Evolutionary conservation across 2,113 vertebrate genomes (phyloP), one percentile per base, ranked within the genome.

Genomic region (Rhipidura dahli): DNA sequence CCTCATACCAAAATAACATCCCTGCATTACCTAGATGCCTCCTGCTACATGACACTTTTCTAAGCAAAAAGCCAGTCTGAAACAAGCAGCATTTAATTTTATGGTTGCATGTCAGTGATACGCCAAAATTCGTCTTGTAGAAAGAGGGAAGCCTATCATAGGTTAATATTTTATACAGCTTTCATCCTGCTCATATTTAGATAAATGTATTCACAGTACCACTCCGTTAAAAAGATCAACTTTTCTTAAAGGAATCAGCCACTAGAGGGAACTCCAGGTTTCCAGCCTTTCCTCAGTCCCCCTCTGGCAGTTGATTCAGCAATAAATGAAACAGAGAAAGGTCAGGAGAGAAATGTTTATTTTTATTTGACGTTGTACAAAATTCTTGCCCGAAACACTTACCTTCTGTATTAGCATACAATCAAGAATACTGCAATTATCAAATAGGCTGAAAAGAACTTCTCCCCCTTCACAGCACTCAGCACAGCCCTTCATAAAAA

Each of bases 261-360:
- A 90, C 84, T 79, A 96, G 94, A 90, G 93, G 95, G 94, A 95
- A 78, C 87, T 61, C 65, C 54, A 64, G 50, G 31, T 42, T 82
- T 39, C 71, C 81, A 64, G 65, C 65, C 26, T 91, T 78, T 24
- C 19, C 5, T 10, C 3, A 1, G 24, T 6, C 2, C 17, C 51
- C 35, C 78, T 87, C 33, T 27, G 66, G 63, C 28, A 70, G 53
- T 57, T 39, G 57, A 69, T 79, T 33, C 84, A 83, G 42, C 28
- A 44, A 35, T 35, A 77, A 70, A 83, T 23, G 31, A 49, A 60
- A 51, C 9, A 35, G 13, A 57, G 35, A 42, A 85, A 68, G 23
- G 20, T 61, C 49, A 27, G 20, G 47, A 40, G 18, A 64, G 18
- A 86, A 37, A 56, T 3, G 39, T 42, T 91, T 23, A 4, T 47